Percentiles rank a stretch among this genome's conserved stretches.
Evolutionary conservation across 2,797 vertebrate species (phyloP).

Genomic region (Clarias laeviceps): DNA sequence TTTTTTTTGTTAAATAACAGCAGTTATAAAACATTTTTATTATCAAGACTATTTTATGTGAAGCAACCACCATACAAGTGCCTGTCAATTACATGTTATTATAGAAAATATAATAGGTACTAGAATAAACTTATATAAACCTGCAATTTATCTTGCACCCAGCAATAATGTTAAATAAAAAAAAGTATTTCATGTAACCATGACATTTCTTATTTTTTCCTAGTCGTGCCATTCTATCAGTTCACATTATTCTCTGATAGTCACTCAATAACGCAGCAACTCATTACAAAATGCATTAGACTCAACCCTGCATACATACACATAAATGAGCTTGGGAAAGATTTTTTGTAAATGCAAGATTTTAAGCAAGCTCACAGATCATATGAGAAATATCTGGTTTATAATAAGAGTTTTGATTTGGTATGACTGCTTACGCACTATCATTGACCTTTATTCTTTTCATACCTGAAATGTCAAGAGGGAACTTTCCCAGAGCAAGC

Average conservation of each 20-base stretch:
- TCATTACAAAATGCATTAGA: background rate
- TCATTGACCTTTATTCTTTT: conserved; percentile 47
- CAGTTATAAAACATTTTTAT: background rate
- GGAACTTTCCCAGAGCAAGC: conserved; percentile 15
- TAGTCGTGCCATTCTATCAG: background rate
- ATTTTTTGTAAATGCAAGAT: background rate
- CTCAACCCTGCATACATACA: background rate
- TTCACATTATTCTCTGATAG: background rate
- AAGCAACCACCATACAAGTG: background rate
- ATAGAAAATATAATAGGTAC: background rate
- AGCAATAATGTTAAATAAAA: background rate
- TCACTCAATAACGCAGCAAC: background rate
- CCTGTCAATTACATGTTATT: background rate
- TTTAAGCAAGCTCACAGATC: background rate
- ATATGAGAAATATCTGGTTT: background rate
- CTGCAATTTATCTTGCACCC: background rate
- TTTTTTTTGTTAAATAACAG: background rate
- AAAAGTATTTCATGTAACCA: background rate
- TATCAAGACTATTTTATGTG: background rate
- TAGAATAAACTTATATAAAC: background rate
- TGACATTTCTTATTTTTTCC: background rate
- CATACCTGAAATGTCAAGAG: conserved; percentile 50
- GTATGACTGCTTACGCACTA: conserved; percentile 8
- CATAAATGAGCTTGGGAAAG: background rate
- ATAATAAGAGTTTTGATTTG: conserved; percentile 13